These are phyloP conservation scores for Cathartes aura DNA, from an alignment of 2,113 vertebrate genomes.

Conservation along the genomic window DNA sequence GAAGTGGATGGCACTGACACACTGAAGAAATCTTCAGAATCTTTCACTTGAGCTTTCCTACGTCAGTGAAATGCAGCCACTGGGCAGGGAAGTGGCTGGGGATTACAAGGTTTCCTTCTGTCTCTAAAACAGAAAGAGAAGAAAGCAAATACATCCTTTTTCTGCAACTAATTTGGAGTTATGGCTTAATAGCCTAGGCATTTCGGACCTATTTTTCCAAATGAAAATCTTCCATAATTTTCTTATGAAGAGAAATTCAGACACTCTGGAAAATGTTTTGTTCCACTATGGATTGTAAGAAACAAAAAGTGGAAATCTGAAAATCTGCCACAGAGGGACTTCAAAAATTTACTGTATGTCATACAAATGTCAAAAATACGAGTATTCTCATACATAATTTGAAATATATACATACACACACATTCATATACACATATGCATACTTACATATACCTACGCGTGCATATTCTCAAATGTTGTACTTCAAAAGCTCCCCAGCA, in stretches of 20 bases:
- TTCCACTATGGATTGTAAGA: background rate
- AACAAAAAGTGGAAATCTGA: background rate
- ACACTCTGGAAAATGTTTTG: background rate
- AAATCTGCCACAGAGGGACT: background rate
- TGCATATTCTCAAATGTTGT: background rate
- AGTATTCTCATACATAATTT: background rate
- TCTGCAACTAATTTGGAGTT: background rate
- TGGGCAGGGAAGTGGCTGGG: background rate
- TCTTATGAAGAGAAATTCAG: background rate
- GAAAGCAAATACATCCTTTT: background rate
- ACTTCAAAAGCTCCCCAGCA: background rate
- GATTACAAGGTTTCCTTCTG: background rate
- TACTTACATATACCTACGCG: fast-evolving
- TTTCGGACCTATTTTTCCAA: background rate
- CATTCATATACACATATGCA: fast-evolving
- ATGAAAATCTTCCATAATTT: background rate
- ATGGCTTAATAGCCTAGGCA: background rate
- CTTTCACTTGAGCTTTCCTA: background rate
- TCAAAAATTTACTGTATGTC: background rate
- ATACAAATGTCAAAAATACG: background rate
- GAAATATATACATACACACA: fast-evolving
- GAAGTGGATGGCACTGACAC: background rate
- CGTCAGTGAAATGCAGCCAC: background rate
- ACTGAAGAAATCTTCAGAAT: background rate
- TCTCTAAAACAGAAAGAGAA: background rate